A percentile compares a stretch with the other conserved stretches of the same genome.
phyloP scores from a whole-genome alignment of 2,888 invertebrate species.

The Entomobrya proxima region DNA sequence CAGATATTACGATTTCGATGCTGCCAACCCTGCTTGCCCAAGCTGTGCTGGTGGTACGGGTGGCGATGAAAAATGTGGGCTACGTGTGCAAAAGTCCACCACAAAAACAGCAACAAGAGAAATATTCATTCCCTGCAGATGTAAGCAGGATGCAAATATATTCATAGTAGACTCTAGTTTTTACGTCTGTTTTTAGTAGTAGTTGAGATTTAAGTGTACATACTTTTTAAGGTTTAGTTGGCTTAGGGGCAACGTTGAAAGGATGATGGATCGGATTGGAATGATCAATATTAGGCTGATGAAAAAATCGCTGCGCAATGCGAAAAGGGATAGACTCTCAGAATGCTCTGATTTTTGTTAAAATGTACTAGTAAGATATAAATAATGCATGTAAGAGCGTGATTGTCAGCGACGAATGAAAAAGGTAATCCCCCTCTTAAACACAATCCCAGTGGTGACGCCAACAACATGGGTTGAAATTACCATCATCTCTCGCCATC shows the following conservation, averaged over 20 bases:
- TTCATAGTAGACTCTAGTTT: no score
- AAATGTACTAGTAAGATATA: background rate
- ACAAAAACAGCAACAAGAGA: constrained; percentile 1
- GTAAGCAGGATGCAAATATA: background rate
- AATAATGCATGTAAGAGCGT: background rate
- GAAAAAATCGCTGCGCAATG: no score
- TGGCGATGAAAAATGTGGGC: constrained; percentile 47
- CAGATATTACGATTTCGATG: background rate
- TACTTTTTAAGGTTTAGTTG: background rate
- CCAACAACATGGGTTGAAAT: background rate
- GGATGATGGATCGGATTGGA: background rate
- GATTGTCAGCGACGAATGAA: background rate
- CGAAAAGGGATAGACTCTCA: no score
- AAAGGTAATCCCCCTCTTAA: background rate
- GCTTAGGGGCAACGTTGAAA: no score
- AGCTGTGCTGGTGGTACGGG: constrained; percentile 2
- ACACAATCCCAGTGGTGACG: background rate
- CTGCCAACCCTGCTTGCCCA: background rate
- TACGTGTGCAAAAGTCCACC: constrained; percentile 31
- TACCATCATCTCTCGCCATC: no score
- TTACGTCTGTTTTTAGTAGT: background rate
- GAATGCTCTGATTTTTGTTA: background rate
- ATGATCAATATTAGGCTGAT: background rate
- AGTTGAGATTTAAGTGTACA: background rate
- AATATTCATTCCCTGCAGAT: constrained; percentile 26